Percentiles rank a stretch among this genome's conserved stretches.
Conservation (phyloP, 2,113 vertebrate genomes). For the Paradoxurus hermaphroditus region DNA sequence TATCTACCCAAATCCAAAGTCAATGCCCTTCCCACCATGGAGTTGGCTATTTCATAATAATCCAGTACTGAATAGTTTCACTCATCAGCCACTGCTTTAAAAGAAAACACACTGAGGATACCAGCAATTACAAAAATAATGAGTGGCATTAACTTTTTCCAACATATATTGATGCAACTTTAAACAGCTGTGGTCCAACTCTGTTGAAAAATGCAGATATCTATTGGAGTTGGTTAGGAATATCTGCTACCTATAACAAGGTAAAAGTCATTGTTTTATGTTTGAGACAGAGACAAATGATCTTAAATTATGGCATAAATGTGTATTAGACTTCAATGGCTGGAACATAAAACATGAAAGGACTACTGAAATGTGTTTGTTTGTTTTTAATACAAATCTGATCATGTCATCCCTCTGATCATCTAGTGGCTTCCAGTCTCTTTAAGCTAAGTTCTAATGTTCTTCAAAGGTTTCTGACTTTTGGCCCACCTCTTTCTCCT, state of each 20-base stretch:
- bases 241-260: not conserved
- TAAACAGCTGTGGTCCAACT: not conserved
- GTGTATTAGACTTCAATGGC: not conserved
- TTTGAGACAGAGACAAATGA: not conserved
- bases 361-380: not conserved
- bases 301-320: not conserved
- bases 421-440: not conserved
- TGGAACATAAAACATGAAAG: conserved; percentile 25
- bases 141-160: not conserved
- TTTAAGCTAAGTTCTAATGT: not conserved
- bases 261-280: not conserved
- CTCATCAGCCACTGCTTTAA: not conserved
- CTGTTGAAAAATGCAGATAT: not conserved
- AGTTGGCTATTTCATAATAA: not conserved
- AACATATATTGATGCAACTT: not conserved
- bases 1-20: not conserved
- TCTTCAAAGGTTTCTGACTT: not conserved
- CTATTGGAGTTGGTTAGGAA: not conserved
- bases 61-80: not conserved
- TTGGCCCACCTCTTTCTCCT: not conserved
- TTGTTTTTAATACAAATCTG: not conserved
- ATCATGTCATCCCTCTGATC: not conserved
- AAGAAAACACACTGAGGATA: not conserved
- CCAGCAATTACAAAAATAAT: conserved; percentile 28
- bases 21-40: not conserved